phyloP scores from a whole-genome alignment of 2,113 vertebrate genomes.

The Cathartes aura region DNA sequence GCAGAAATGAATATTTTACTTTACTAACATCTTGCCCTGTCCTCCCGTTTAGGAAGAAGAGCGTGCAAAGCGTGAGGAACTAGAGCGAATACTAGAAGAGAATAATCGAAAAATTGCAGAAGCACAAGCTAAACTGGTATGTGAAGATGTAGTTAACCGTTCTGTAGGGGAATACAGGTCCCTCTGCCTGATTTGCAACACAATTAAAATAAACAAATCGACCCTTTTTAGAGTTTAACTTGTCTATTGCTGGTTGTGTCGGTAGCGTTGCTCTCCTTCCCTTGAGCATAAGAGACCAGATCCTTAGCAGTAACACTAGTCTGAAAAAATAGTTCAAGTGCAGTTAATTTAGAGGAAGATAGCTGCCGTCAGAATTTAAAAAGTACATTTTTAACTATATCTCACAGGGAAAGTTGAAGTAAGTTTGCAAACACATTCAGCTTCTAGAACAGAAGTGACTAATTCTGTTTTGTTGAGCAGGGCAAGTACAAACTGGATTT shows the following conservation, averaged over 20 bases:
- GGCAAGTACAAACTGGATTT: conserved; percentile 7
- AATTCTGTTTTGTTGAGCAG: background rate
- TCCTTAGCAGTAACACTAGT: background rate
- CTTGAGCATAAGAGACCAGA: background rate
- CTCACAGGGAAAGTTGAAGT: background rate
- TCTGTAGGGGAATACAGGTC: background rate
- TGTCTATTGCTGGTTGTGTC: background rate
- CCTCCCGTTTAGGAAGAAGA: conserved; percentile 98
- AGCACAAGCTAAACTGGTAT: conserved; percentile 98
- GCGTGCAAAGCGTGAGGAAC: conserved; percentile 97
- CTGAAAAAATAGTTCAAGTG: background rate
- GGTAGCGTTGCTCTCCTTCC: background rate
- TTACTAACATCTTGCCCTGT: conserved; percentile 91
- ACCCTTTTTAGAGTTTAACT: background rate
- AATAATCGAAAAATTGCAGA: conserved; percentile 99
- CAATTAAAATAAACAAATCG: background rate
- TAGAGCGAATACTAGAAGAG: conserved; percentile 99
- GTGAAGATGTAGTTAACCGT: conserved; percentile 7
- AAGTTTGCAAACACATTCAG: background rate
- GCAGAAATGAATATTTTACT: conserved; percentile 69
- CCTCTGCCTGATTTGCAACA: background rate
- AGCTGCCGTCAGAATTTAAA: background rate
- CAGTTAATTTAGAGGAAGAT: background rate
- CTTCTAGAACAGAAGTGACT: background rate
- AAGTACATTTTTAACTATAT: fast-evolving